Base-by-base conservation (phyloP, 2,797 vertebrate species). In the Sebastes vulpes region DNA sequence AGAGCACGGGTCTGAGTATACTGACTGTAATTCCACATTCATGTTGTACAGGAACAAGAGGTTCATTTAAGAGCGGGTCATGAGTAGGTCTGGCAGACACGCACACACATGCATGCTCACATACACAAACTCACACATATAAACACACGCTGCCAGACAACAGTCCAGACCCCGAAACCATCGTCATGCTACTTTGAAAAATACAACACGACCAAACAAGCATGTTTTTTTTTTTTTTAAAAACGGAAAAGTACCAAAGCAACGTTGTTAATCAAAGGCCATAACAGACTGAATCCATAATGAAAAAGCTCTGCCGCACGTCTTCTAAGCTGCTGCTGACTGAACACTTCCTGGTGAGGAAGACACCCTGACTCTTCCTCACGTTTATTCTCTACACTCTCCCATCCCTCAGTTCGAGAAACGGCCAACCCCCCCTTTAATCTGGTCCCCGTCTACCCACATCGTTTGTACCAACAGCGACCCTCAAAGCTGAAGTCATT, bases 151-250 rank as follows among this genome's bases (percentile, higher is more conserved):
- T 50, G 71, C 64, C 88, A 89, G 60, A 81, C 54, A 79, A 72
- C 35, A 74, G 75, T 29, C 57, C 59, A 74, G 79, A 91, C 81
- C 88, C 38, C 48, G 70, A 87, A 91, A 91, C 83, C 73, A 84
- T 87, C 68, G 60, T 87, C 92, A 92, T 93, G 94, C 93, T 93
- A 92, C 92, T 83, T 85, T 83, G 77, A 82, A 82, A 86, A 75
- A 69, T 63, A 85, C 65, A 84, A 87, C 74, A 87, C 28, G 52
- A 89, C 82, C 83, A 84, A 86, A 89, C 75, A 79, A 77, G 31
- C 77, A 72, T 65, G 56, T 59, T 78, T 82, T 59, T 78, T 32
- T 82, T 82, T 21, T 7, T 5, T 25, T 25, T 25, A 3, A 3
- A 59, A 29, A 31, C 28, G 29, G 79, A 69, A 78, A 77, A 71